These are phyloP conservation scores for Anoura caudifer DNA, from an alignment of 2,113 vertebrate species.

Conservation along the genomic window DNA sequence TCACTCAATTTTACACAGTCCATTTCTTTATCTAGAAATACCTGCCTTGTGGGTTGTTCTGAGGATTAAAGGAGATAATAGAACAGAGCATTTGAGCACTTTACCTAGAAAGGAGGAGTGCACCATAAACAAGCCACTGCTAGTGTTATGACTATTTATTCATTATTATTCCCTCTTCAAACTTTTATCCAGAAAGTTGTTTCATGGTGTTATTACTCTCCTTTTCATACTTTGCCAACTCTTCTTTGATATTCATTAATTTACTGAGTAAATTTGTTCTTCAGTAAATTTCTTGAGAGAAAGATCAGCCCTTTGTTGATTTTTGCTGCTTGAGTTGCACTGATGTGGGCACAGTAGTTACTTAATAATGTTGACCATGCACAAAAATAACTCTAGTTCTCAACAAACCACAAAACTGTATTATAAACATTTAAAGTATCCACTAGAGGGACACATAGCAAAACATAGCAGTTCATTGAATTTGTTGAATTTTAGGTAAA, in stretches of 20 bases:
- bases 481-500: slow-evolving; percentile 9
- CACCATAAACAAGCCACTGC: neutral
- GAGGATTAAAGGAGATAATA: neutral
- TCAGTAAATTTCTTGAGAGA: neutral
- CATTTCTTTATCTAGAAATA: slow-evolving; percentile 15
- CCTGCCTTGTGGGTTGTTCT: neutral
- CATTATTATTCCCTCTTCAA: neutral
- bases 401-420: neutral
- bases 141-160: neutral
- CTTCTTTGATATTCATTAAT: neutral
- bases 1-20: neutral
- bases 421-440: neutral
- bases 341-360: neutral
- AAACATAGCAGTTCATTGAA: neutral
- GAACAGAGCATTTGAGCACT: neutral
- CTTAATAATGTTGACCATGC: neutral
- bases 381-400: neutral
- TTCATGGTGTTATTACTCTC: neutral
- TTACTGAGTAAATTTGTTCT: neutral
- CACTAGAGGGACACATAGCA: neutral
- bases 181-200: neutral
- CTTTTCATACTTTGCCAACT: neutral
- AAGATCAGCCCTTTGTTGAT: neutral
- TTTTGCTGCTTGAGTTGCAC: neutral
- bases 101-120: neutral